These are phyloP conservation scores for Drosophila willistoni DNA, from an alignment of 1,140 invertebrate genomes.

Conservation along the genomic window DNA sequence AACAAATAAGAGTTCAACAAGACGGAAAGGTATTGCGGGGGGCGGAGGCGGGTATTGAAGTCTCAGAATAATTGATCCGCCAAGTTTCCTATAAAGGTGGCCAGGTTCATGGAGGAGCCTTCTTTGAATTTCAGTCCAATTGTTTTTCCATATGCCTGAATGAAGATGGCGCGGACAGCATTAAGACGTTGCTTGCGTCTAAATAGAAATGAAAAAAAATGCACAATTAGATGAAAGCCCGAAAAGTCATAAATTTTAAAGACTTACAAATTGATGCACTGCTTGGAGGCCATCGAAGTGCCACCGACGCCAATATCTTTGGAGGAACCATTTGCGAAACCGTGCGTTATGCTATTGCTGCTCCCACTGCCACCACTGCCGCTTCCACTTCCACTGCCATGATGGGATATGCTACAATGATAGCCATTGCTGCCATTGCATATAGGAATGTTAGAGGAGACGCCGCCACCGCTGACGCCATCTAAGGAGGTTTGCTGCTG, in stretches of 20 bases:
- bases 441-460: constrained; percentile 76
- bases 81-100: constrained; percentile 75
- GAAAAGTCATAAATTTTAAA: background rate
- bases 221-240: background rate
- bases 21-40: constrained; percentile 6
- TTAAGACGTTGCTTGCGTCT: constrained; percentile 85
- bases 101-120: constrained; percentile 73
- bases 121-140: constrained; percentile 83
- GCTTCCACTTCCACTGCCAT: constrained; percentile 83
- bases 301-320: constrained; percentile 51
- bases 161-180: constrained; percentile 79
- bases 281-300: constrained; percentile 50
- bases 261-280: constrained; percentile 63
- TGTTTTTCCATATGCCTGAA: constrained; percentile 80
- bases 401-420: constrained; percentile 83
- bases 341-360: constrained; percentile 84
- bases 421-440: constrained; percentile 81
- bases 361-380: constrained; percentile 83
- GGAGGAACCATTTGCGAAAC: constrained; percentile 83
- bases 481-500: constrained; percentile 43
- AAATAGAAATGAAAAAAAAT: background rate
- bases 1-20: constrained; percentile 9
- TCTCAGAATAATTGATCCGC: constrained; percentile 71
- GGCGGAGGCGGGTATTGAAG: background rate
- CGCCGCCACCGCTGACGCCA: constrained; percentile 42